phyloP scores from a whole-genome alignment of 2,888 invertebrate species.

The Rosalia funebris region DNA sequence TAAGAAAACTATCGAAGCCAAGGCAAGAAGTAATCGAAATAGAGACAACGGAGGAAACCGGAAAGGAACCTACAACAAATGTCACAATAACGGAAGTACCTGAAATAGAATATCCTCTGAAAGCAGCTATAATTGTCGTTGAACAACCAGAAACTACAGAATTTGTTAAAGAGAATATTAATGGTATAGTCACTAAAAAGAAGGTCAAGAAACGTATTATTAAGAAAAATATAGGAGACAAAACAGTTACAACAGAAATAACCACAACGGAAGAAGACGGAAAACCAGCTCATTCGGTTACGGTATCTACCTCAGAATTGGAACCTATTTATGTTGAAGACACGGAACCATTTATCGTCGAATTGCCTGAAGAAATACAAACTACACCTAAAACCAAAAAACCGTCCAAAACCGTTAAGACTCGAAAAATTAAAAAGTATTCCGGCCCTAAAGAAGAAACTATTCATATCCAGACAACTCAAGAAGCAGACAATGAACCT shows the following conservation, averaged over 20 bases:
- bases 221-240: constrained; percentile 61
- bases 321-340: constrained; percentile 36
- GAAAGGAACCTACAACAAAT: constrained; percentile 57
- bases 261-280: constrained; percentile 36
- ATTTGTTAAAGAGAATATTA: constrained; percentile 50
- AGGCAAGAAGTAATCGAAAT: constrained; percentile 64
- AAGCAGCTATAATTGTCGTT: constrained; percentile 44
- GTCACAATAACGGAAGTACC: background rate
- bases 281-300: constrained; percentile 35
- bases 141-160: constrained; percentile 57
- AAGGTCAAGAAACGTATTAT: constrained; percentile 64
- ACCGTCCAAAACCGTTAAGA: constrained; percentile 46
- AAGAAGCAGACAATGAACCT: constrained; percentile 63
- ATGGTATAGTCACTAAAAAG: constrained; percentile 52
- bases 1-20: constrained; percentile 61
- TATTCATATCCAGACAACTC: constrained; percentile 64
- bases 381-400: constrained; percentile 43
- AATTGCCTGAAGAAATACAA: constrained; percentile 52
- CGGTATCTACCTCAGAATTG: constrained; percentile 36
- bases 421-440: constrained; percentile 58
- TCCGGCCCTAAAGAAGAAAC: constrained; percentile 53
- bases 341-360: constrained; percentile 44
- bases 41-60: constrained; percentile 59
- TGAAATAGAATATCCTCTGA: constrained; percentile 1
- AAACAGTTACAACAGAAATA: constrained; percentile 57